Evolutionary conservation across 2,888 invertebrate species (phyloP), one percentile per base, ranked within the genome.

Genomic region (Microplitis manilae): DNA sequence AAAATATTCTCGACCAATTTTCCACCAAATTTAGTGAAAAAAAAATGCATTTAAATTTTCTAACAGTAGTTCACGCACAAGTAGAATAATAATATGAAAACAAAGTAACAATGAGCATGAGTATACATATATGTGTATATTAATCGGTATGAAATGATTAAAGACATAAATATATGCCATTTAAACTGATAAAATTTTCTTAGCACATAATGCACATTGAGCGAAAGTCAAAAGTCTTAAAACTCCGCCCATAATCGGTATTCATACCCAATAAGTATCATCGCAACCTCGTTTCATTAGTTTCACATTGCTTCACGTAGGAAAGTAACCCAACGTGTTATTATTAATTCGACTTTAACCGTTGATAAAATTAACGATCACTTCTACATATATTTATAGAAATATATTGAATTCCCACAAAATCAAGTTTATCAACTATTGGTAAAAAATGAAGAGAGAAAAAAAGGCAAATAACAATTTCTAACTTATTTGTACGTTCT

Each of bases 261-360:
- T 68, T 59, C 30, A 75, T 76, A 65, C 76, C 71, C 60, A 76
- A 76, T 76, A 65, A 76, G 76, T 71, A 65, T 71, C 41, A 61
- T 69, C 75, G 70, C 71, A 71, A 71, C 76, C 76, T 76, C 76
- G 39, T 71, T 76, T 65, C 60, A 50, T 70, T 71, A 75, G 74
- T 76, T 76, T 76, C 71, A 76, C 76, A 76, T 76, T 59, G 76
- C 59, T 76, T 65, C 76, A 76, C 76, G 76, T 76, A 71, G 70
- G 71, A 76, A 76, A 76, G 76, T 76, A 76, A 71, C 71, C 71
- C 76, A 76, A 71, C 65, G 38, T 65, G 65, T 65, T 30, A 30
- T 65, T 38, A 65, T 65, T 65, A 30, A 65, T 65, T 65, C 30
- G 30, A 13, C 13, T 65, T 65, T 7, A 30, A 20, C 65, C 13